Evolutionary conservation across 2,888 invertebrate species (phyloP).

Genomic region (Piscicola geometra): DNA sequence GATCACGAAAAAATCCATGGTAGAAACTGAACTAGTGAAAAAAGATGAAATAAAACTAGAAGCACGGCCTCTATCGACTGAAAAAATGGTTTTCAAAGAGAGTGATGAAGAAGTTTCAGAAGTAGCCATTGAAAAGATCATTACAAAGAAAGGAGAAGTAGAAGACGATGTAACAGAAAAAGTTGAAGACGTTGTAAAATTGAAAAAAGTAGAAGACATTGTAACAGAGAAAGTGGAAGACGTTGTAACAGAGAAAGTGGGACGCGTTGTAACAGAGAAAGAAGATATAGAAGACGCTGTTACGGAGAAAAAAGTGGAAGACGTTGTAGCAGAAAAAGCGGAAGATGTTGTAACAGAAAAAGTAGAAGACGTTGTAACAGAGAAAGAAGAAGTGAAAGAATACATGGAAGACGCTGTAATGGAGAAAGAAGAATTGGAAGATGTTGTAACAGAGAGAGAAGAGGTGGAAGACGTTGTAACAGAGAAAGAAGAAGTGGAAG

Average conservation of each 20-base stretch:
- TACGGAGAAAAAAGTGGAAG: background rate
- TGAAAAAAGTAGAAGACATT: background rate
- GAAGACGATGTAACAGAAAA: background rate
- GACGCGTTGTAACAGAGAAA: background rate
- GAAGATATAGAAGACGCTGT: slow-evolving; percentile 2
- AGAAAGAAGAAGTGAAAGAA: too few relatives aligned
- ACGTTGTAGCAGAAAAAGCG: background rate
- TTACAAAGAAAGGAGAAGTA: too few relatives aligned
- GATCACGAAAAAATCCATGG: too few relatives aligned
- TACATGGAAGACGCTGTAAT: too few relatives aligned
- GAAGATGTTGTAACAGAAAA: background rate
- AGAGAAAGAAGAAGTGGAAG: background rate
- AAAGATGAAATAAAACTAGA: too few relatives aligned
- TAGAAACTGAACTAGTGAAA: too few relatives aligned
- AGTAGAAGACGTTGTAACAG: background rate
- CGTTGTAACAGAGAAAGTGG: background rate
- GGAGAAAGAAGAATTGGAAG: slow-evolving; percentile 1
- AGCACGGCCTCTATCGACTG: too few relatives aligned
- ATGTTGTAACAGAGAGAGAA: background rate
- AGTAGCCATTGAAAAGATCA: too few relatives aligned
- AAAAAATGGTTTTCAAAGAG: too few relatives aligned
- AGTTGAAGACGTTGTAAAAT: background rate
- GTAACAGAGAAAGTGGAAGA: background rate
- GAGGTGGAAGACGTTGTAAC: background rate
- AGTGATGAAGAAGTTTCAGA: too few relatives aligned